Base-by-base conservation (phyloP, 1,140 invertebrate species). In the Chlorops oryzae region DNA sequence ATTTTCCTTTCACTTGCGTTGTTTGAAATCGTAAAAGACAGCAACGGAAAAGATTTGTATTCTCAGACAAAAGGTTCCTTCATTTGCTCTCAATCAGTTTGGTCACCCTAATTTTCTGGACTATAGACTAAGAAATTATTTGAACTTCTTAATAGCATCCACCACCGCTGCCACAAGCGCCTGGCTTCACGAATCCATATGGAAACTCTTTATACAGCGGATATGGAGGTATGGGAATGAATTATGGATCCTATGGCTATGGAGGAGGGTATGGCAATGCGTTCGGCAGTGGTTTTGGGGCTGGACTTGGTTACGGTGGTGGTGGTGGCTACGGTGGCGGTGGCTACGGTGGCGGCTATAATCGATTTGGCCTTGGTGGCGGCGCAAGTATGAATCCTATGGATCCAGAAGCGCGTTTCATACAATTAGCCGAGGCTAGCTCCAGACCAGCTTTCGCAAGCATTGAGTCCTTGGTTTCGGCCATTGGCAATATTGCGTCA, bases 401-500 rank as follows among this genome's bases (percentile, higher is more conserved):
- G 32, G 62, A 74, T 56, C 59, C 70, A 2, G 62, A 67, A 54
- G 61, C 56, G 58, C 85, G 85, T 41, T 88, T 94, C 70, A 82
- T 89, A 48, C 86, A 90, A 64, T 80, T 90, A 59, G 90, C 91
- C 7, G 90, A 95, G 77, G 91, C 96, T 61, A 92, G 84, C 61
- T 90, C 92, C 0, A 77, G 92, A 45, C 85, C 86, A 46, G 89
- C 94, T 15, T 98, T 98, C 75, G 86, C 95, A 61, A 94, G 90
- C 13, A 91, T 98, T 58, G 92, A 97, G 75, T 88, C 89, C 50
- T 77, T 98, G 50, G 89, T 98, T 0, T 81, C 86, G 51, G 90
- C 94, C 17, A 90, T 96, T 65, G 85, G 86, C 21, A 94, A 94
- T 40, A 82, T 98, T 9, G 90, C 92, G 20, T 92, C 95, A 80